Evolutionary conservation across 2,797 vertebrate species (phyloP).

Genomic region (Eidolon dupreanum): DNA sequence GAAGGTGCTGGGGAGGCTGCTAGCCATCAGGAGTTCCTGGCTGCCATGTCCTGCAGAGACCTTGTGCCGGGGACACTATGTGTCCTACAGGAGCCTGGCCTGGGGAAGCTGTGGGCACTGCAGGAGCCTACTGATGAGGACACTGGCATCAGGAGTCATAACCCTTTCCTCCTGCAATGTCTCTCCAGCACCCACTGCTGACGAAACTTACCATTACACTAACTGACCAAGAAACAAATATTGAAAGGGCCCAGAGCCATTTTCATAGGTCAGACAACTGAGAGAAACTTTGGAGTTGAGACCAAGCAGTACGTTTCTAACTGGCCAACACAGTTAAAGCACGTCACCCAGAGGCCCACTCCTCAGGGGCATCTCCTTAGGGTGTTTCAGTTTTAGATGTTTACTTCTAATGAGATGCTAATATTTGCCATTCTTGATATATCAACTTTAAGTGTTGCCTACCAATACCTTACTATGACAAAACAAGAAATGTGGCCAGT

Average conservation of each 20-base stretch:
- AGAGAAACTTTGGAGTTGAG: background rate
- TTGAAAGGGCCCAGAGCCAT: background rate
- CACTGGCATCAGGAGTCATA: fast-evolving
- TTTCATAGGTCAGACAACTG: background rate
- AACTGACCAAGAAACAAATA: background rate
- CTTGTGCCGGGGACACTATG: too few relatives aligned
- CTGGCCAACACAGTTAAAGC: background rate
- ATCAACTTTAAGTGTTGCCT: background rate
- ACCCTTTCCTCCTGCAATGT: background rate
- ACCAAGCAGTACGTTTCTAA: background rate
- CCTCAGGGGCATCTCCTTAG: background rate
- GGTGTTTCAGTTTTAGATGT: background rate
- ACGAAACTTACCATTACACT: background rate
- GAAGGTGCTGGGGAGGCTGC: background rate
- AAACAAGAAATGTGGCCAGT: background rate
- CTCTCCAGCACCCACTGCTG: background rate
- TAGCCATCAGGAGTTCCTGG: too few relatives aligned
- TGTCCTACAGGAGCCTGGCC: too few relatives aligned
- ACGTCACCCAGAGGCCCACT: background rate
- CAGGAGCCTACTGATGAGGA: background rate
- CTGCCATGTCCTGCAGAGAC: background rate
- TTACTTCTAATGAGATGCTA: background rate
- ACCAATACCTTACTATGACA: background rate
- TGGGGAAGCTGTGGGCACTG: too few relatives aligned
- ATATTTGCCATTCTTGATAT: background rate